Evolutionary conservation across 2,888 invertebrate genomes (phyloP).

Genomic region (Drosophila algonquin): DNA sequence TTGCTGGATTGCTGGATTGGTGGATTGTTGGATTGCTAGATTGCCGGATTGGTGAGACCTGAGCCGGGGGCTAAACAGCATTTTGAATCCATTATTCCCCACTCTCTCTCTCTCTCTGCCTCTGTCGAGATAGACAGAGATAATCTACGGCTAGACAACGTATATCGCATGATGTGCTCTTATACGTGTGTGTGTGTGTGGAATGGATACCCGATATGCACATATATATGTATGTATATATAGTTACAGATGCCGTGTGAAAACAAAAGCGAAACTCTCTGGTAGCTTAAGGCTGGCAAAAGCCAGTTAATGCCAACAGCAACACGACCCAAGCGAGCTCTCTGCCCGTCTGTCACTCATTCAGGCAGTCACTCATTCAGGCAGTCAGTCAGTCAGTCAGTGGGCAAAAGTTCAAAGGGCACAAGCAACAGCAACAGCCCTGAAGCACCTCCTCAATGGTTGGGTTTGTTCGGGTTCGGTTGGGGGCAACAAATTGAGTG

Average conservation of each 20-base stretch:
- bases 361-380: slow-evolving; percentile 17
- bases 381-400: slow-evolving; percentile 29
- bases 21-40: neutral
- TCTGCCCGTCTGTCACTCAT: slow-evolving; percentile 11
- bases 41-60: too few relatives aligned
- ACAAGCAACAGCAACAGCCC: slow-evolving; percentile 29
- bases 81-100: slow-evolving; percentile 63
- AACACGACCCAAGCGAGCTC: slow-evolving; percentile 13
- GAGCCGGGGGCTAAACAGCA: neutral
- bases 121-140: too few relatives aligned
- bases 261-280: slow-evolving; percentile 44
- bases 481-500: slow-evolving; percentile 61
- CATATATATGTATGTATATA: neutral
- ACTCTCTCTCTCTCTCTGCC: slow-evolving; percentile 12
- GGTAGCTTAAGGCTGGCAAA: slow-evolving; percentile 43
- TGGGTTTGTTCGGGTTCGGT: slow-evolving; percentile 2
- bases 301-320: slow-evolving; percentile 51
- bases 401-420: slow-evolving; percentile 58
- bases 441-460: slow-evolving; percentile 50
- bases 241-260: slow-evolving; percentile 40
- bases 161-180: slow-evolving; percentile 22
- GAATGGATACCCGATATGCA: slow-evolving; percentile 19
- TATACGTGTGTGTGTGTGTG: neutral
- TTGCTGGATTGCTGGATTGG: neutral
- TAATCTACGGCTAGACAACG: slow-evolving; percentile 65